Evolutionary conservation across 2,113 vertebrate genomes (phyloP).

Genomic region (Heteronetta atricapilla): DNA sequence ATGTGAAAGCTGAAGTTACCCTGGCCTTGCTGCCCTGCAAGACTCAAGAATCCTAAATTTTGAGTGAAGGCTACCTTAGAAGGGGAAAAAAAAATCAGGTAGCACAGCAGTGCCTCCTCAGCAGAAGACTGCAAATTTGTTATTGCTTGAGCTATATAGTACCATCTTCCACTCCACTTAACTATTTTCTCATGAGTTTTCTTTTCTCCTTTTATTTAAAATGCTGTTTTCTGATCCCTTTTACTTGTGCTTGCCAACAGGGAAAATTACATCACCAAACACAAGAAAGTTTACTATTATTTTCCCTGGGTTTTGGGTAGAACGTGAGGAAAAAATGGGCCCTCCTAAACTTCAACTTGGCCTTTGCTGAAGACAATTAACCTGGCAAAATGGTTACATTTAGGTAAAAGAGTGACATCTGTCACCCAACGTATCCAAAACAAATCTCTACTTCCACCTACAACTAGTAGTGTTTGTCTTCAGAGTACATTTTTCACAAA

Average conservation of each 20-base stretch:
- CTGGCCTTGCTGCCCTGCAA: neutral
- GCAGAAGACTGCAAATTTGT: neutral
- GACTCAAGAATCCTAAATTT: neutral
- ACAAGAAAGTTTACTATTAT: neutral
- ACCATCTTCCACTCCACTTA: neutral
- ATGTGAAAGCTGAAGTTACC: neutral
- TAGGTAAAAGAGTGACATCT: neutral
- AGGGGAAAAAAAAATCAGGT: rapidly evolving
- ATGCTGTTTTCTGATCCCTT: neutral
- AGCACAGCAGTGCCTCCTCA: neutral
- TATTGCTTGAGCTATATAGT: neutral
- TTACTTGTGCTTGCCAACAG: neutral
- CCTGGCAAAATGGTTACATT: neutral
- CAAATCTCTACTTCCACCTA: neutral
- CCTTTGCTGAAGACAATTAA: neutral
- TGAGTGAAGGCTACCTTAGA: neutral
- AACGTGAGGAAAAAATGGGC: neutral
- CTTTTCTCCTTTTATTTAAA: neutral
- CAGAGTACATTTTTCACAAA: neutral
- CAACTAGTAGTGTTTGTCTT: neutral
- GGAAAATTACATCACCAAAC: neutral
- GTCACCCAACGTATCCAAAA: neutral
- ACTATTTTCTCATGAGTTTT: neutral
- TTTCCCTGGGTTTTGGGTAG: neutral
- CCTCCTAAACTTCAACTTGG: neutral